Conservation (phyloP, 2,888 invertebrate species). For the Dasysyrphus albostriatus region DNA sequence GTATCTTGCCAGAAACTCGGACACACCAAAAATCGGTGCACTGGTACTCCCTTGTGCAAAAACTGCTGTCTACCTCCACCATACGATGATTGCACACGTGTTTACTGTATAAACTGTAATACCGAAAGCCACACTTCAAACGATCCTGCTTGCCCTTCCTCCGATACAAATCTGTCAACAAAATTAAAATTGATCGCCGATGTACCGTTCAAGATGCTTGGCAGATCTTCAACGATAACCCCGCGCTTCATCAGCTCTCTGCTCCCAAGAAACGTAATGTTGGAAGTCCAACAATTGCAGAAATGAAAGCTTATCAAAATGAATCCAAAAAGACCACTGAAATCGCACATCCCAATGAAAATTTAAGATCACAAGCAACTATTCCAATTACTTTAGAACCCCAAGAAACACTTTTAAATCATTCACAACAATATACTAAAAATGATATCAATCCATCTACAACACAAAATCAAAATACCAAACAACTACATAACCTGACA, state of each 20-base stretch:
- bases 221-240: not conserved
- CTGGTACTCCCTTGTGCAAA: not conserved
- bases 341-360: no score
- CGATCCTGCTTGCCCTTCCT: constrained; percentile 6
- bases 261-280: no score
- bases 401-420: not conserved
- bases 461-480: constrained; percentile 1
- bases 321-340: no score
- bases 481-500: not conserved
- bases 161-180: constrained; percentile 4
- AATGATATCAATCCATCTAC: not conserved
- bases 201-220: constrained; percentile 9
- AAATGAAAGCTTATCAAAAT: no score
- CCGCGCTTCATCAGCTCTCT: no score
- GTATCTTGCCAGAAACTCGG: constrained; percentile 1
- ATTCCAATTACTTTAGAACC: not conserved
- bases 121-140: constrained; percentile 3
- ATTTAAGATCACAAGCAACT: no score
- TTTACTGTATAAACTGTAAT: not conserved
- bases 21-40: constrained; percentile 3
- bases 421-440: not conserved
- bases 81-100: not conserved
- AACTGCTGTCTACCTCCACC: constrained; percentile 2
- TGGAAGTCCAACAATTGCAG: no score
- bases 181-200: not conserved